Base-by-base conservation (phyloP, 2,113 vertebrate genomes). In the Hippocampus zosterae region DNA sequence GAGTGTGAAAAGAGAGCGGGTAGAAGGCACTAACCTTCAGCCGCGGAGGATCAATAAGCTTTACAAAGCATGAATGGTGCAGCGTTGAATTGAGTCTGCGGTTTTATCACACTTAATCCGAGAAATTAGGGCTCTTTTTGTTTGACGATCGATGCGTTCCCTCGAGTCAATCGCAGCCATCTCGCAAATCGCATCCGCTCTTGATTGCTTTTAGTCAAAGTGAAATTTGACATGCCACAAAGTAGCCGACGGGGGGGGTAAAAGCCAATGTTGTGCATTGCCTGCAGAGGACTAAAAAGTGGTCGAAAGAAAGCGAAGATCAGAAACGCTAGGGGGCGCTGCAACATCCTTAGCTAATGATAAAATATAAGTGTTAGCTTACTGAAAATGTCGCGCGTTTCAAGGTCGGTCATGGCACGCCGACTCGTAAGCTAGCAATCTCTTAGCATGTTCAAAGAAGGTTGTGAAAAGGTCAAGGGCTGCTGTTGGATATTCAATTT, bases 211-310 rank as follows among this genome's bases (percentile, higher is more conserved):
- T 53, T 33, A 50, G 67, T 63, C 9, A 18, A 50, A 65, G 71
- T 78, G 77, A 81, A 84, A 80, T 44, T 52, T 65, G 73, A 83
- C 57, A 72, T 67, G 60, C 73, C 50, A 60, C 33, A 5, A 37
- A 77, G 76, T 74, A 79, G 68, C 74, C 68, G 71, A 81, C 68
- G 71, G 79, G 75, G 70, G 71, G 74, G 29, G 29, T 27, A 5
- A 81, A 71, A 71, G 60, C 12, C 70, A 41, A 33, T n/a, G 66
- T 72, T 65, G 29, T n/a, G 44, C 41, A 44, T n/a, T 42, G 33
- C 0, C 33, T 52, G 25, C 42, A 37, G 10, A 37, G 48, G 55
- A 56, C 1, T 2, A 19, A 65, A 72, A 68, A 72, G 61, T 41
- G 60, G 5, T 33, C 63, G 25, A 13, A 41, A 74, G 68, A 21